Base-by-base conservation (phyloP, 2,797 vertebrate genomes). In the Cottoperca gobio region DNA sequence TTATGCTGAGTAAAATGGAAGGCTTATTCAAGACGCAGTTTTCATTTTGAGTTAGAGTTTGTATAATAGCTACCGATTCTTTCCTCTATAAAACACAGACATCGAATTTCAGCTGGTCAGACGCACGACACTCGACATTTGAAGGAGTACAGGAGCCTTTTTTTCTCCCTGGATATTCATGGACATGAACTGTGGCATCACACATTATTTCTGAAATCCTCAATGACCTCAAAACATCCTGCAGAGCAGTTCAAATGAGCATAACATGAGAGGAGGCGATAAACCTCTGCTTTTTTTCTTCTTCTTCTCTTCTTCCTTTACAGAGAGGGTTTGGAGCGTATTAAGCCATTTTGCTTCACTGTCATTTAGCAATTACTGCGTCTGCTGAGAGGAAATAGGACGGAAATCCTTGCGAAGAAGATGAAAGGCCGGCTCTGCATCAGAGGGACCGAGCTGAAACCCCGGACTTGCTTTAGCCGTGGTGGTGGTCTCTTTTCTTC, bases 281-380 rank as follows among this genome's bases (percentile, higher is more conserved):
- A 78, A 59, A 67, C 64, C 33, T 53, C 63, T 21, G 66, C 69
- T 80, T 73, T 73, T 52, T 35, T 26, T 3, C 39, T 66, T 52
- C 54, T 39, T 23, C 64, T 49, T 43, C 16, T 43, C 19, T n/a
- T 5, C 6, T 4, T 23, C 57, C 58, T 71, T 70, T 31, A 63
- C 64, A 88, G 61, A 83, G 72, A 74, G 83, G 88, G 88, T 93
- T 92, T 88, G 78, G 68, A 66, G 81, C 23, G 65, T 68, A 92
- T 92, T 90, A 89, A 90, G 85, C 77, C 82, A 79, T 90, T 91
- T 87, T 78, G 87, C 89, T 85, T 82, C 92, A 87, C 83, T 84
- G 83, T 93, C 90, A 89, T 90, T 93, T 88, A 79, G 78, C 86
- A 91, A 90, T 93, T 85, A 86, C 64, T n/a, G 67, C 70, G 82